Conservation (phyloP, 2,888 invertebrate genomes). For the Eupeodes latifasciatus region DNA sequence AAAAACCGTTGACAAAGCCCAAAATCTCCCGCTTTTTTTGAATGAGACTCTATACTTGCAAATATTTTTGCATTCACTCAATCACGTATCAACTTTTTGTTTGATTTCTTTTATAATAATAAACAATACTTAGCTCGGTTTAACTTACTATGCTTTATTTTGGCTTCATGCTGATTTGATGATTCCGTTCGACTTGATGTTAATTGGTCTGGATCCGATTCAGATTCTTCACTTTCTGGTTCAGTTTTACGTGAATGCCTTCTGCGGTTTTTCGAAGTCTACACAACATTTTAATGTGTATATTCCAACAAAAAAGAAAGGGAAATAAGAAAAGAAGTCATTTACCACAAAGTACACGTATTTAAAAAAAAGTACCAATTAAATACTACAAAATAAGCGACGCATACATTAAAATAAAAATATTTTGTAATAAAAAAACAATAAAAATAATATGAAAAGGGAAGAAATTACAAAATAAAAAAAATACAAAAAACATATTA, state of each 20-base stretch:
- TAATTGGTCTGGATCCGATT: conserved; percentile 90
- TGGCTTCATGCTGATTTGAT: conserved; percentile 90
- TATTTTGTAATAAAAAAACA: conserved; percentile 24
- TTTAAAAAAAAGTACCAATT: conserved; percentile 50
- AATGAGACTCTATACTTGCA: background rate
- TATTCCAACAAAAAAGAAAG: conserved; percentile 39
- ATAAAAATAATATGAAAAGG: conserved; percentile 9
- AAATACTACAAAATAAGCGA: conserved; percentile 78
- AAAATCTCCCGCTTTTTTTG: background rate
- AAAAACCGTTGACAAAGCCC: too few species aligned
- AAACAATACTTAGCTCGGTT: background rate
- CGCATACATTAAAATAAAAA: conserved; percentile 75
- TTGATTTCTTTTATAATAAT: background rate
- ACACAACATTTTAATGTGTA: conserved; percentile 68
- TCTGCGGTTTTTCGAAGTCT: conserved; percentile 86
- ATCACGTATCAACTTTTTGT: background rate
- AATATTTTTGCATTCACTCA: background rate
- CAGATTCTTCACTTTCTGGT: conserved; percentile 90
- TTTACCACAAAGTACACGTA: conserved; percentile 44
- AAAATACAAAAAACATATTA: conserved; percentile 9
- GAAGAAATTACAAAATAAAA: conserved; percentile 39
- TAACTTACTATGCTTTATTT: conserved; percentile 89
- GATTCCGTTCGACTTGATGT: conserved; percentile 90
- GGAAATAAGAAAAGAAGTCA: conserved; percentile 79
- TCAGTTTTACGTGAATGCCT: conserved; percentile 88